These are phyloP conservation scores for Aeoliscus strigatus DNA, from an alignment of 2,797 vertebrate species.

Conservation along the genomic window DNA sequence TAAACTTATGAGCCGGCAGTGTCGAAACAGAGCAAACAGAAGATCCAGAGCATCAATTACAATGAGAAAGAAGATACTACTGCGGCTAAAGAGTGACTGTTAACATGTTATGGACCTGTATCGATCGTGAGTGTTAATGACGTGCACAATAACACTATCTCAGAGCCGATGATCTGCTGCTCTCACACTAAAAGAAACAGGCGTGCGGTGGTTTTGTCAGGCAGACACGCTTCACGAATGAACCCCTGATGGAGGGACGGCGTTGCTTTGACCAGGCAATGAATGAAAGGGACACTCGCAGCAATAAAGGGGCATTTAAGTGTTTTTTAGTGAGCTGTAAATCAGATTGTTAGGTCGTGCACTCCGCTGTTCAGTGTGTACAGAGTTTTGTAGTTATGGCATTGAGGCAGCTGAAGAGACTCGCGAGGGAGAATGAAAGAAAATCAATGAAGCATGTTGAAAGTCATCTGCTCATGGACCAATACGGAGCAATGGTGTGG, in stretches of 20 bases:
- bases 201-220: too few relatives aligned
- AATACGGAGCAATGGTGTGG: conserved; percentile 4
- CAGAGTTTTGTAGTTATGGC: too few relatives aligned
- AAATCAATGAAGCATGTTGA: conserved; percentile 28
- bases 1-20: too few relatives aligned
- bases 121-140: conserved; percentile 28
- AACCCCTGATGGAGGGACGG: conserved; percentile 8
- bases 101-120: conserved; percentile 9
- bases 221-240: conserved; percentile 2
- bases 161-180: background rate
- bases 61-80: conserved; percentile 2
- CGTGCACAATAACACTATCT: conserved; percentile 5
- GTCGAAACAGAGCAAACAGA: conserved; percentile 2
- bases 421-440: conserved; percentile 10
- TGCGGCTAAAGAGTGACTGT: background rate
- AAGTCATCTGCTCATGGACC: conserved; percentile 22
- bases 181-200: too few relatives aligned
- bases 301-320: too few relatives aligned
- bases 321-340: too few relatives aligned
- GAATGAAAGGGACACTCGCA: too few relatives aligned
- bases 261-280: background rate
- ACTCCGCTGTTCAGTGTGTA: too few relatives aligned
- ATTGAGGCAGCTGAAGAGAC: background rate
- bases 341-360: too few relatives aligned
- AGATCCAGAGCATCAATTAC: background rate